Percentiles rank a stretch among this genome's conserved stretches.
Evolutionary conservation across 2,888 invertebrate species (phyloP).

Genomic region (Lithophane leautieri): DNA sequence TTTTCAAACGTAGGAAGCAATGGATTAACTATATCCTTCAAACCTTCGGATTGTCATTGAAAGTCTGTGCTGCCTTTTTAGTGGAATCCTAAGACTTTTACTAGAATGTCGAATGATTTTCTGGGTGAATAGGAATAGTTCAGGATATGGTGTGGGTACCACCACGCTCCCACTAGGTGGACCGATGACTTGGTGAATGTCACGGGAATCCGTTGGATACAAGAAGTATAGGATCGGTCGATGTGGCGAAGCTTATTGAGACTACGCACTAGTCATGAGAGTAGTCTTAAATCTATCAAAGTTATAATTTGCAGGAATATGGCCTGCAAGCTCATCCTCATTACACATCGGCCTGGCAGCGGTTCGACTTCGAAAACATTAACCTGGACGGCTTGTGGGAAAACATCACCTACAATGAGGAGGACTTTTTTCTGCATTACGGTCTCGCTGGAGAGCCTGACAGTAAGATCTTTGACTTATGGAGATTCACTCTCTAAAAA

Average conservation of each 20-base stretch:
- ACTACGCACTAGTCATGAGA: not conserved
- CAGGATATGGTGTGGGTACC: not conserved
- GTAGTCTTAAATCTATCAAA: not conserved
- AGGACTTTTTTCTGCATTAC: slow-evolving; percentile 90
- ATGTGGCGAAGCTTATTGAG: not conserved
- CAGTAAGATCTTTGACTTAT: slow-evolving; percentile 80
- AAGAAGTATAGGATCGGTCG: not conserved
- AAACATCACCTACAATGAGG: slow-evolving; percentile 89
- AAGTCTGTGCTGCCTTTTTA: too few species aligned
- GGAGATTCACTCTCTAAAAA: too few species aligned
- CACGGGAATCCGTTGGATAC: not conserved
- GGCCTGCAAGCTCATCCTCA: slow-evolving; percentile 87
- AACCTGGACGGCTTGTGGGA: slow-evolving; percentile 91
- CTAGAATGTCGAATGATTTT: not conserved
- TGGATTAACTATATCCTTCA: too few species aligned
- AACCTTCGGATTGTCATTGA: too few species aligned
- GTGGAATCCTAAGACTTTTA: not conserved
- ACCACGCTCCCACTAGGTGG: not conserved
- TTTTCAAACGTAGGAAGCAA: too few species aligned
- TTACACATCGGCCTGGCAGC: slow-evolving; percentile 88
- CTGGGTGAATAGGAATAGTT: not conserved
- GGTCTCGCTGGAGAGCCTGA: slow-evolving; percentile 86
- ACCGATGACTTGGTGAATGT: not conserved
- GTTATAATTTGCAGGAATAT: slow-evolving; percentile 81
- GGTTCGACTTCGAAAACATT: slow-evolving; percentile 90